Evolutionary conservation across 2,797 vertebrate species (phyloP), one percentile per base, ranked within the genome.

Genomic region (Centroberyx gerrardi): DNA sequence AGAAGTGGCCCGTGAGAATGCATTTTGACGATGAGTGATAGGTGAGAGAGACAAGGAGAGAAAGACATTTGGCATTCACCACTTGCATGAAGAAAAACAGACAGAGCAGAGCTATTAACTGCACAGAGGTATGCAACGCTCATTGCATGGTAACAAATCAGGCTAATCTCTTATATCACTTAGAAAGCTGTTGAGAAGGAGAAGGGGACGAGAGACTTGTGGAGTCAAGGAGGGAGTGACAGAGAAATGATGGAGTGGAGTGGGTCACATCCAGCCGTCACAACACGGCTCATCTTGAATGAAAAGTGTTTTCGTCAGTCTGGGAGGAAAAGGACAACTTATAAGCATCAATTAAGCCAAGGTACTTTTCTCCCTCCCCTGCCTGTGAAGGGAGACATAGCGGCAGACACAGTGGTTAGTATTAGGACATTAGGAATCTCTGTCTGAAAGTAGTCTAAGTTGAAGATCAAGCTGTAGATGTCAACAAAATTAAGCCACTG

Each of bases 1-100:
- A 13, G 5, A 28, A 14, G 56, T 54, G 64, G 67, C 64, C 67
- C 62, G 28, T 8, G 14, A 31, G 63, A 77, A 79, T 56, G 48
- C 67, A 51, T 68, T 61, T 65, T 48, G 65, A 79, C 76, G 72
- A 82, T 69, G 71, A 78, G 40, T 4, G 56, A 78, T 59, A 65
- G 72, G 51, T 63, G 38, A 70, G 54, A 62, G 27, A 56, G 33
- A 74, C 3, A 10, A 29, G 22, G 52, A 76, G 75, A 49, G 28
- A 53, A 38, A 63, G 40, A 68, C 5, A 36, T 36, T 36, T 8
- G 0, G 13, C 1, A 33, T 72, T 74, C 55, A 36, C 4, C 68
- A 60, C n/a, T 38, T 46, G 38, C 13, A 22, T 22, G 62, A 48
- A 4, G 44, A 7, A 17, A 48, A 13, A 48, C 15, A 17, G 42